Evolutionary conservation across 2,113 vertebrate species (phyloP).

Genomic region (Bufo gargarizans): DNA sequence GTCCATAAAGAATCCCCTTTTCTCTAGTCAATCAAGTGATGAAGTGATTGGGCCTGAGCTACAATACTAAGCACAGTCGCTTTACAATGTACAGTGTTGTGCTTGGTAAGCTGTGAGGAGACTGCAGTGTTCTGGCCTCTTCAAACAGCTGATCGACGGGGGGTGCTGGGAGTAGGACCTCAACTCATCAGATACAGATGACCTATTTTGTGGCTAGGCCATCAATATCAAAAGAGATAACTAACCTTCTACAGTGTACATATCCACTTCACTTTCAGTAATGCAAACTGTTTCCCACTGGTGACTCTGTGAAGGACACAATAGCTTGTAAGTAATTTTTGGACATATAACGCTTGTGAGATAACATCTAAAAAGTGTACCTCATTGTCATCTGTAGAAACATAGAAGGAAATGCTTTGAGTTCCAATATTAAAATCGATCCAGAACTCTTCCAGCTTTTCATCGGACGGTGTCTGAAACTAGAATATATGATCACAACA

Average conservation of each 20-base stretch:
- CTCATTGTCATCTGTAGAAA: slow-evolving; percentile 75
- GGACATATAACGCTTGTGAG: not conserved
- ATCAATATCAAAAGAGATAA: not conserved
- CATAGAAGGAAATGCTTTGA: slow-evolving; percentile 90
- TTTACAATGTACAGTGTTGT: too few relatives aligned
- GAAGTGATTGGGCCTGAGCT: too few relatives aligned
- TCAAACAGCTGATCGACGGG: too few relatives aligned
- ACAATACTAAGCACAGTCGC: too few relatives aligned
- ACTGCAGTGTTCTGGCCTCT: too few relatives aligned
- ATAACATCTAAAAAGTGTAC: slow-evolving; percentile 38
- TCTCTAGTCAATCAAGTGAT: too few relatives aligned
- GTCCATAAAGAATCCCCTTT: too few relatives aligned
- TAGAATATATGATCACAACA: slow-evolving; percentile 63
- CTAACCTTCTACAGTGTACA: slow-evolving; percentile 87
- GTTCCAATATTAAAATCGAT: slow-evolving; percentile 94
- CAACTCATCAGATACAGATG: too few relatives aligned
- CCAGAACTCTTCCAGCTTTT: slow-evolving; percentile 95
- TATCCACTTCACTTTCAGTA: slow-evolving; percentile 80
- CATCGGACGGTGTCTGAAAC: slow-evolving; percentile 89
- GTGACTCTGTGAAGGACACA: slow-evolving; percentile 72
- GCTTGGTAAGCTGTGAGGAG: too few relatives aligned
- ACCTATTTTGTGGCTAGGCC: too few relatives aligned
- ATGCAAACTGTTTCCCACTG: slow-evolving; percentile 91
- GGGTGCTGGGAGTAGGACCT: too few relatives aligned
- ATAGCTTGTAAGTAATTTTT: not conserved